Evolutionary conservation across 2,888 invertebrate species (phyloP).

Genomic region (Macrophya alboannulata): DNA sequence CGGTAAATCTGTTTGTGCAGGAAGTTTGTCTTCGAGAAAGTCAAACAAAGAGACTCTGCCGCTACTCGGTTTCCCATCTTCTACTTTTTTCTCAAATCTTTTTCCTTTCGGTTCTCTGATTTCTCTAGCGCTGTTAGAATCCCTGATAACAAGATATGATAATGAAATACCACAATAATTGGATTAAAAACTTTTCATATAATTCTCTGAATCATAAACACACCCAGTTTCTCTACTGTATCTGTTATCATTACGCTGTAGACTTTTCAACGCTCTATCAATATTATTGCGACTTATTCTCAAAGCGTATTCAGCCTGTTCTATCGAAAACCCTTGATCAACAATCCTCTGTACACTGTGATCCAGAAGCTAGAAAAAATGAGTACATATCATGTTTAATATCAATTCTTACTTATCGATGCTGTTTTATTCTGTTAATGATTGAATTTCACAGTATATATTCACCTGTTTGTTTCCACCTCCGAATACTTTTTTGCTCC

Average conservation of each 20-base stretch:
- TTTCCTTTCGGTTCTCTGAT: constrained; percentile 80
- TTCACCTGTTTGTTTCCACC: constrained; percentile 81
- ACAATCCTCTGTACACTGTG: constrained; percentile 90
- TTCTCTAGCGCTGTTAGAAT: constrained; percentile 73
- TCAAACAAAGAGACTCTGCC: constrained; percentile 91
- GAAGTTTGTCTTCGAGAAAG: constrained; percentile 91
- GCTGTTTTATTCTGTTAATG: too few relatives aligned
- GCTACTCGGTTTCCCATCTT: constrained; percentile 87
- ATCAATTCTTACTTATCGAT: not conserved
- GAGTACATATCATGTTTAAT: not conserved
- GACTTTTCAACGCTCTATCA: constrained; percentile 86
- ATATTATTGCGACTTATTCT: constrained; percentile 88
- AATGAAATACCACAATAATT: not conserved
- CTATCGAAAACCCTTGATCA: constrained; percentile 89
- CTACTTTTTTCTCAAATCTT: constrained; percentile 79
- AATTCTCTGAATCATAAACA: constrained; percentile 4
- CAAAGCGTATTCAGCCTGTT: constrained; percentile 89
- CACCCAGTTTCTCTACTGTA: constrained; percentile 67
- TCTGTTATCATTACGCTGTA: constrained; percentile 81
- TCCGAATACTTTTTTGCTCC: constrained; percentile 82
- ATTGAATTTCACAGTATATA: constrained; percentile 31
- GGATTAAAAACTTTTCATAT: not conserved
- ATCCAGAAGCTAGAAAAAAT: constrained; percentile 83
- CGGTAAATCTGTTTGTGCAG: constrained; percentile 80
- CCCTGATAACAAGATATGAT: constrained; percentile 9